Evolutionary conservation across 2,797 vertebrate species (phyloP), one percentile per base, ranked within the genome.

Genomic region (Sebastes iracundus): DNA sequence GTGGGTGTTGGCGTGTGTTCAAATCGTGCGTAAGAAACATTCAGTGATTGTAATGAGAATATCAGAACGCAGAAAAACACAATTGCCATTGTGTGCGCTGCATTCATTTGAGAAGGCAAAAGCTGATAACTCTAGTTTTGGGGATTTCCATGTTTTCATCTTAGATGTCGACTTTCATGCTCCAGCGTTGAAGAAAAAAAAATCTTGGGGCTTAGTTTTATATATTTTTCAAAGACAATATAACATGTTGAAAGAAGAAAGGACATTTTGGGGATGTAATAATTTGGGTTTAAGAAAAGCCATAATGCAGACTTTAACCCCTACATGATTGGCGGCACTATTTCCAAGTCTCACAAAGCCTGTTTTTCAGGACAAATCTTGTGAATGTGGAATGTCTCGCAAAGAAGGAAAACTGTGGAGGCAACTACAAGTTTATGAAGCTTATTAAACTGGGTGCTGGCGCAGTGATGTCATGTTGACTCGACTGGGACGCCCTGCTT

Each of bases 391-490:
- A n/a, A 1, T 75, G 65, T 76, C 25, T 70, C 52, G 16, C 10
- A 77, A 64, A 77, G 56, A 72, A 73, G 38, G 85, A 75, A 87
- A 33, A 81, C 67, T 3, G 30, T 82, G 32, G 67, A 83, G 75
- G 35, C 52, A 73, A 79, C 71, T 64, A 59, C 2, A 53, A 27
- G 49, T 88, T 91, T 84, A 87, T 90, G 79, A 80, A 81, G 65
- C 84, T 83, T 79, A 82, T 88, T 87, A 90, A 90, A 86, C 22
- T 62, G 35, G 28, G 71, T 76, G 82, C 69, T 88, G 82, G 75
- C 53, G 59, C 84, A 75, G 61, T 81, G 86, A 90, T 82, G 86
- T 84, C 78, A 72, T 72, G 77, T 85, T 80, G 73, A 77, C 87
- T 82, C 33, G 65, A 86, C 83, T 73, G 53, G 66, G 82, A 82